phyloP scores from a whole-genome alignment of 2,113 vertebrate genomes.

The Mionectes macconnelli region DNA sequence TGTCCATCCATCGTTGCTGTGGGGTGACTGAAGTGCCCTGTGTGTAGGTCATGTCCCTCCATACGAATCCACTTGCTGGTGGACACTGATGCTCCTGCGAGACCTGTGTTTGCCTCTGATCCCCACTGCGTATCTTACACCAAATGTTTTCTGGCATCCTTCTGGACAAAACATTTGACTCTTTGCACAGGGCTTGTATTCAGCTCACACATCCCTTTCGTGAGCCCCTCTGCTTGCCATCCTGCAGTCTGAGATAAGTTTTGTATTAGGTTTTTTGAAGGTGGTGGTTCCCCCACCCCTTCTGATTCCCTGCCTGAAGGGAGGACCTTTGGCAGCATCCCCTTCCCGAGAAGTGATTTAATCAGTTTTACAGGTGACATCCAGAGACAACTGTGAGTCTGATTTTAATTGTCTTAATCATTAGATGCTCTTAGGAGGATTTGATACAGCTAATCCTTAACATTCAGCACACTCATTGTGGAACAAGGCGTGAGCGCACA shows the following conservation, averaged over 20 bases:
- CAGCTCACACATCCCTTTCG: not conserved
- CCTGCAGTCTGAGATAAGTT: not conserved
- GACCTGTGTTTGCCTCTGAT: not conserved
- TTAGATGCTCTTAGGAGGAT: conserved; percentile 28
- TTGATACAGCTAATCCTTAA: not conserved
- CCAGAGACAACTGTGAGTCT: not conserved
- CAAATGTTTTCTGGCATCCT: not conserved
- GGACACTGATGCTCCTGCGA: not conserved
- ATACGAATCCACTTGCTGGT: accelerated
- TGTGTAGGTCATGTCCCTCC: accelerated
- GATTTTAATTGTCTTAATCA: conserved; percentile 41
- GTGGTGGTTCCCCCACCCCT: not conserved
- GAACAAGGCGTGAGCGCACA: not conserved
- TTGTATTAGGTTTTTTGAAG: not conserved
- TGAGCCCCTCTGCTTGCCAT: not conserved
- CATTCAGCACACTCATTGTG: not conserved
- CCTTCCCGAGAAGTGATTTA: not conserved
- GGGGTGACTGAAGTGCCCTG: not conserved
- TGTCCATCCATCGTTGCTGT: accelerated
- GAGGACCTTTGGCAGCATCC: not conserved
- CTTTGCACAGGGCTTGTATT: not conserved
- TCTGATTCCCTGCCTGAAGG: not conserved
- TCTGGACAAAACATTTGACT: not conserved
- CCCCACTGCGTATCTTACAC: not conserved
- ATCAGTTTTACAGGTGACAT: conserved; percentile 25